Evolutionary conservation across 2,888 invertebrate species (phyloP).

Genomic region (Tetropium fuscum): DNA sequence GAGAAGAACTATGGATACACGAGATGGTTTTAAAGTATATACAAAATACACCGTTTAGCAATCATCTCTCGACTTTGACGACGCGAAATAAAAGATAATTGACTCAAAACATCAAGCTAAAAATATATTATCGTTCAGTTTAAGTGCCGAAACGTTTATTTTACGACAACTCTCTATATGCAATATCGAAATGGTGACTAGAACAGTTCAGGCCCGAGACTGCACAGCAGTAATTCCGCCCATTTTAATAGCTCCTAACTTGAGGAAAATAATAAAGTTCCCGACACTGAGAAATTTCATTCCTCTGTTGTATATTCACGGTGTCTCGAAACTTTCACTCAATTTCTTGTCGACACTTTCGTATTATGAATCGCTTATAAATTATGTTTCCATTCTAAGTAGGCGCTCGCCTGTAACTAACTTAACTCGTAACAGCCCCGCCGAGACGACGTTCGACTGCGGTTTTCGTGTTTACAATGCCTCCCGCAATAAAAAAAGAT

Average conservation of each 20-base stretch:
- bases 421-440: constrained; percentile 47
- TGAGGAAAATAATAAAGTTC: constrained; percentile 17
- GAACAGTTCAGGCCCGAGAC: too few relatives aligned
- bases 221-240: not conserved
- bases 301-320: constrained; percentile 20
- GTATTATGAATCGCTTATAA: constrained; percentile 65
- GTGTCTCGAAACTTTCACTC: constrained; percentile 59
- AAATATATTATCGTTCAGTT: too few relatives aligned
- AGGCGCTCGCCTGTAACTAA: constrained; percentile 44
- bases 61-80: too few relatives aligned
- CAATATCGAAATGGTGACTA: not conserved
- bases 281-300: not conserved
- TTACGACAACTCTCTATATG: not conserved
- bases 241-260: constrained; percentile 26
- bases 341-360: constrained; percentile 61
- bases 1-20: too few relatives aligned
- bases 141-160: not conserved
- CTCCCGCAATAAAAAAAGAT: constrained; percentile 3
- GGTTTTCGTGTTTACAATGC: constrained; percentile 41
- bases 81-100: too few relatives aligned
- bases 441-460: constrained; percentile 39
- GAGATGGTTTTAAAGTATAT: too few relatives aligned
- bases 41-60: too few relatives aligned
- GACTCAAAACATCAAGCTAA: too few relatives aligned
- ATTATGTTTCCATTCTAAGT: constrained; percentile 56